These are phyloP conservation scores for Prunella himalayana DNA, from an alignment of 2,113 vertebrate species.

Conservation along the genomic window DNA sequence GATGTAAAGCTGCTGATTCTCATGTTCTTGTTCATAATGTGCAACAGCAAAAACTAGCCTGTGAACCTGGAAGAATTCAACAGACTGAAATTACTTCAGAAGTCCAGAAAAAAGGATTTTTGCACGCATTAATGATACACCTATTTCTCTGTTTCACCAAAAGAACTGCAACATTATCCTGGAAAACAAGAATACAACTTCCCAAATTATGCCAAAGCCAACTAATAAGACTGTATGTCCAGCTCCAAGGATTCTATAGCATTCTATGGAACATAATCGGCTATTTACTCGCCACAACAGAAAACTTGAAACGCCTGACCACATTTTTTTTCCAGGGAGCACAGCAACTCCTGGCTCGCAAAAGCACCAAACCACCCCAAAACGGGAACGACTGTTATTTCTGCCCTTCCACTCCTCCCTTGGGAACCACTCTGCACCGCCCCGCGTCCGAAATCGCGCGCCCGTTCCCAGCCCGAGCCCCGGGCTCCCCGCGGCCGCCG, in stretches of 20 bases:
- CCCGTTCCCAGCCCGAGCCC: background rate
- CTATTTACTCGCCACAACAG: background rate
- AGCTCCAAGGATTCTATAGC: background rate
- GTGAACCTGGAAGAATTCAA: background rate
- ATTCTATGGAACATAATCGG: background rate
- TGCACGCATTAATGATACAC: rapidly evolving
- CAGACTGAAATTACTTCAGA: background rate
- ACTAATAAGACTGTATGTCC: background rate
- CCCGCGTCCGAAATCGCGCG: background rate
- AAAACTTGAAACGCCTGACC: background rate
- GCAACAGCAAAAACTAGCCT: background rate
- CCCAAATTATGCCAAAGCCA: background rate
- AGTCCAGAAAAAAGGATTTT: background rate
- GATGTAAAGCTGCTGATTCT: background rate
- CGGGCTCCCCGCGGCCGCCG: background rate
- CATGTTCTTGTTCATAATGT: background rate
- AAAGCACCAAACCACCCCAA: background rate
- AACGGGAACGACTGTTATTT: background rate
- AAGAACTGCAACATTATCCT: background rate
- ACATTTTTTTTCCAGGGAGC: background rate
- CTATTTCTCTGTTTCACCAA: background rate
- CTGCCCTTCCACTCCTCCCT: background rate
- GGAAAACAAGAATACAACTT: background rate
- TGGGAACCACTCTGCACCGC: rapidly evolving
- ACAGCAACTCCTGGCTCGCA: background rate